Percentiles rank a stretch among this genome's conserved stretches.
These are phyloP conservation scores for Toxonevra muliebris DNA, from an alignment of 2,888 invertebrate species.

Conservation along the genomic window DNA sequence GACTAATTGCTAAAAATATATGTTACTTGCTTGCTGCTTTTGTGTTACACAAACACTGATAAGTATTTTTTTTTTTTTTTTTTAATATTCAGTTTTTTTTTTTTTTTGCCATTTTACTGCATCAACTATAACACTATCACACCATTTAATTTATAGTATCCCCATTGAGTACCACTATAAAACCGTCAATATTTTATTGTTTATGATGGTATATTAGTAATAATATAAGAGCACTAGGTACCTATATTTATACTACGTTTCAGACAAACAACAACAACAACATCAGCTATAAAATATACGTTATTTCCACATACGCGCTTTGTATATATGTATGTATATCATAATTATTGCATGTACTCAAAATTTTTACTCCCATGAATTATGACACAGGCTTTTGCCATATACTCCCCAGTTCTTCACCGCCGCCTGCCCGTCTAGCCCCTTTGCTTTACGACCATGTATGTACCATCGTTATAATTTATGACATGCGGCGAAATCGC, in stretches of 20 bases:
- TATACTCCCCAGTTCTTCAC: background rate
- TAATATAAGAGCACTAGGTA: too few relatives aligned
- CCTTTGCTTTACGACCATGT: slow-evolving; percentile 14
- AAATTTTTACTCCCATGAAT: slow-evolving; percentile 33
- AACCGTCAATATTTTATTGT: slow-evolving; percentile 59
- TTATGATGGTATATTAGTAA: slow-evolving; percentile 43
- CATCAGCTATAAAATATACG: too few relatives aligned
- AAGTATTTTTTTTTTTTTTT: background rate
- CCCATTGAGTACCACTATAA: slow-evolving; percentile 59
- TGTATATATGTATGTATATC: slow-evolving; percentile 32
- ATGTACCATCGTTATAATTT: slow-evolving; percentile 48
- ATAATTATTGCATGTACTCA: slow-evolving; percentile 52
- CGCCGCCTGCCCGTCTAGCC: background rate
- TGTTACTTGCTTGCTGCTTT: too few relatives aligned
- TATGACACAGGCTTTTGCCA: slow-evolving; percentile 10
- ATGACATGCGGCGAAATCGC: slow-evolving; percentile 57
- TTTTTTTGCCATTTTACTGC: slow-evolving; percentile 9
- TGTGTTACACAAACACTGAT: too few relatives aligned
- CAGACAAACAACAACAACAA: too few relatives aligned
- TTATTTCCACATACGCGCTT: slow-evolving; percentile 1
- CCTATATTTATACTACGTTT: too few relatives aligned
- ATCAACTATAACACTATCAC: slow-evolving; percentile 55
- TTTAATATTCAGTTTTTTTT: slow-evolving; percentile 15
- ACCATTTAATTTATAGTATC: slow-evolving; percentile 55
- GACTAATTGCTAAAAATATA: too few relatives aligned